Percentiles rank a stretch among this genome's conserved stretches.
phyloP scores from a whole-genome alignment of 2,113 vertebrate species.

The Triplophysa tibetana region DNA sequence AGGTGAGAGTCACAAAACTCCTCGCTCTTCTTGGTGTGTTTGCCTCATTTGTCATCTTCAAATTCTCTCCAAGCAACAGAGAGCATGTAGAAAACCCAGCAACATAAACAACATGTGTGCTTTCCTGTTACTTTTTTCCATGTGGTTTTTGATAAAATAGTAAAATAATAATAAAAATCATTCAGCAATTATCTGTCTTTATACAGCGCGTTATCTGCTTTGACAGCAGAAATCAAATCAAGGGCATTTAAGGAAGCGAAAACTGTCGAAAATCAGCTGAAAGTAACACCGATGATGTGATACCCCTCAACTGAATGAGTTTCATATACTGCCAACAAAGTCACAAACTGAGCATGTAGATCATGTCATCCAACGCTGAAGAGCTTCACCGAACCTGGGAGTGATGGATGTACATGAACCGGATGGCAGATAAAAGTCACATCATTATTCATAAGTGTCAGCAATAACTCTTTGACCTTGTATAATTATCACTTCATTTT shows the following conservation, averaged over 20 bases:
- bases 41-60: constrained; percentile 1
- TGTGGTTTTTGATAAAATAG: not conserved
- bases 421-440: not conserved
- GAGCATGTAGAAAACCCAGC: not conserved
- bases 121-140: not conserved
- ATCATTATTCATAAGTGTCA: not conserved
- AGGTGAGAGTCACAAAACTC: constrained; percentile 1
- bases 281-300: constrained; percentile 36
- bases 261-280: constrained; percentile 1
- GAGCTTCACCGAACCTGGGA: constrained; percentile 22
- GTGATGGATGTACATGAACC: not conserved
- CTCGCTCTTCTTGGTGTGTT: not conserved
- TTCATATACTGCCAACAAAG: constrained; percentile 36
- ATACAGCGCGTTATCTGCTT: not conserved
- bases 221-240: not conserved
- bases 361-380: constrained; percentile 21
- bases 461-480: not conserved
- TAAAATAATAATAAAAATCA: not conserved
- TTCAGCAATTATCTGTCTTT: not conserved
- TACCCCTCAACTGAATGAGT: constrained; percentile 46
- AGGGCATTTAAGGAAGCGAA: not conserved
- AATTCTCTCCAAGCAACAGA: not conserved
- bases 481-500: too few species aligned
- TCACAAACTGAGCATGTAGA: constrained; percentile 10
- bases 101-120: not conserved